phyloP scores from a whole-genome alignment of 2,797 vertebrate species.

The Psittacula echo region DNA sequence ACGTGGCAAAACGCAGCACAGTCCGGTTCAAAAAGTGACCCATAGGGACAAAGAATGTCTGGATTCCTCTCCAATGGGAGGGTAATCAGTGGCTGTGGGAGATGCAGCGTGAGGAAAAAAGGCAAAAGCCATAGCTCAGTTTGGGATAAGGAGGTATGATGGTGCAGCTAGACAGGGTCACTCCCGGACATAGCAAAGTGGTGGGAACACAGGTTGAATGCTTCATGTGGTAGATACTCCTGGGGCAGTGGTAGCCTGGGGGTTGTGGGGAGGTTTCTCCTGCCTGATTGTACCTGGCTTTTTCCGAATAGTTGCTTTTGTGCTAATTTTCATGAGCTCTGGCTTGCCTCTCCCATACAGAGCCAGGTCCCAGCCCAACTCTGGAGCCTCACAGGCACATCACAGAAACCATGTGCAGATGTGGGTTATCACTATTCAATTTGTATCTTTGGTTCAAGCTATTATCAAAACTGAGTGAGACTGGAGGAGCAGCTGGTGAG shows the following conservation, averaged over 20 bases:
- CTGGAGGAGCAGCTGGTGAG: background rate
- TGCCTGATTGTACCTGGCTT: background rate
- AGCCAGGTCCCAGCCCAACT: background rate
- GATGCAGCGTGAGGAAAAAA: background rate
- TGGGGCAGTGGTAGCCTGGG: background rate
- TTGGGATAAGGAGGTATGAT: background rate
- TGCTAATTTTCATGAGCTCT: background rate
- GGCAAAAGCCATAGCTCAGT: rapidly evolving
- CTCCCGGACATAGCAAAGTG: background rate
- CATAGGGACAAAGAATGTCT: background rate
- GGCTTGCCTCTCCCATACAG: rapidly evolving
- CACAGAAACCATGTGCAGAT: background rate
- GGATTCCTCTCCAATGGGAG: background rate
- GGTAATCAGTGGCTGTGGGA: background rate
- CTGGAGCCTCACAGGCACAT: background rate
- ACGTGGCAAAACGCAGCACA: background rate
- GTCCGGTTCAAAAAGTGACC: background rate
- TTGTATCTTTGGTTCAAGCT: background rate
- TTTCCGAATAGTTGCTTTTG: background rate
- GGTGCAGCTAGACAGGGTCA: background rate
- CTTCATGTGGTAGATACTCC: background rate
- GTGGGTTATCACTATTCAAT: rapidly evolving
- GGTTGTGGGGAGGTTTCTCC: background rate
- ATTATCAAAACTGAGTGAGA: background rate
- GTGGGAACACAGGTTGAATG: background rate